Conservation (phyloP, 2,797 vertebrate species). For the Cynodonichthys magdalenae region DNA sequence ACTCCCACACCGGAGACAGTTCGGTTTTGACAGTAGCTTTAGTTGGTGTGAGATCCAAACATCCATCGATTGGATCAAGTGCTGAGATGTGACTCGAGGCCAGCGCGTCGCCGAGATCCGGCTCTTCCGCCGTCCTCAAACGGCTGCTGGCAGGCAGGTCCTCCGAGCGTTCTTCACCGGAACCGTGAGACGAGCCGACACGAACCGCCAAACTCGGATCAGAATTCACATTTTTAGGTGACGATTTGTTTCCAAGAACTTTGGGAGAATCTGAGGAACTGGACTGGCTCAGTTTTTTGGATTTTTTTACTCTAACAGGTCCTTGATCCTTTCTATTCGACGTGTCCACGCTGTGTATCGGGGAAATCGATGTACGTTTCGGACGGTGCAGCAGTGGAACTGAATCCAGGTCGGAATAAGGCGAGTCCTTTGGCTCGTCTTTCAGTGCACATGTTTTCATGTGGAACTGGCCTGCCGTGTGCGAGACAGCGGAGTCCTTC, state of each 20-base stretch:
- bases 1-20: conserved; percentile 40
- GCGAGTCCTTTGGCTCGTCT: conserved; percentile 73
- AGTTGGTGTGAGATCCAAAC: conserved; percentile 12
- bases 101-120: conserved; percentile 59
- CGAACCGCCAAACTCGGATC: conserved; percentile 41
- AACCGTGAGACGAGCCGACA: conserved; percentile 29
- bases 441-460: conserved; percentile 52
- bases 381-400: conserved; percentile 79
- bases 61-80: conserved; percentile 9
- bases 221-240: conserved; percentile 35
- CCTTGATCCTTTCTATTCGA: conserved; percentile 31
- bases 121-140: conserved; percentile 71
- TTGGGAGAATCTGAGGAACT: conserved; percentile 10
- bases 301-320: conserved; percentile 45
- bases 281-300: conserved; percentile 21
- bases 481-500: conserved; percentile 46
- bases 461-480: conserved; percentile 30
- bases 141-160: conserved; percentile 75
- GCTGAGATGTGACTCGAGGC: conserved; percentile 44
- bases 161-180: conserved; percentile 67
- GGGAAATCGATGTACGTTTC: conserved; percentile 66
- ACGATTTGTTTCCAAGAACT: conserved; percentile 25
- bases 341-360: conserved; percentile 13
- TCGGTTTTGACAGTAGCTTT: conserved; percentile 45
- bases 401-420: conserved; percentile 78